Base-by-base conservation (phyloP, 2,113 vertebrate genomes). In the Pionites leucogaster region DNA sequence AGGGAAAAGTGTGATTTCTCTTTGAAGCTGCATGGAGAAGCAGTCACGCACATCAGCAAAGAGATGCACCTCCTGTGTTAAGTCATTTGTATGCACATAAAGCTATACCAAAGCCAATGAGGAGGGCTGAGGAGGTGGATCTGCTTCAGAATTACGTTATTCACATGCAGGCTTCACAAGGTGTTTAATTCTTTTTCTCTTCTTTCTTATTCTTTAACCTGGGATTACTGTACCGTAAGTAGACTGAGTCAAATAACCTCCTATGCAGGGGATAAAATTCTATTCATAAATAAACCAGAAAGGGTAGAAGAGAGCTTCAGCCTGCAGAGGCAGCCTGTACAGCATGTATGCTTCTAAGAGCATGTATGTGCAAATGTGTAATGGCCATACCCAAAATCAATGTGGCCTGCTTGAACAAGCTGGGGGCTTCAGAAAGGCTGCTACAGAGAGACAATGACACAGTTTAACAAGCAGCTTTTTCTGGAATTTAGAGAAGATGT, bases 31-130 rank as follows among this genome's bases (percentile, higher is more conserved):
- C 28, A 4, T 7, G 39, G 18, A 60, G 84, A 25, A 88, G 88
- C 75, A 93, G 68, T 10, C 79, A 20, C 3, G 0, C n/a, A 15
- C 41, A 41, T 42, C 55, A 44, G 64, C 1, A 28, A 42, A 19
- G 82, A 72, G 79, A 46, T 42, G 49, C 18, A 42, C 63, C 82
- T 86, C 79, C 68, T 77, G 68, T 90, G 86, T 53, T 29, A 88
- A 47, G 59, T 80, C 88, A 57, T 90, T 50, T 4, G 3, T 86
- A 6, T 77, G 90, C 82, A 68, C 68, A 50, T 15, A 85, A 59
- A 72, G 60, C 49, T 64, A 20, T 27, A 41, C 55, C 14, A 42
- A 31, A 86, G 27, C 47, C 70, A 49, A 37, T 9, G 57, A 84
- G 22, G 70, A 93, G 68, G 60, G 65, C 44, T 84, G 86, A 69